Conservation (phyloP, 2,888 invertebrate species). For the Cheilosia pagana region DNA sequence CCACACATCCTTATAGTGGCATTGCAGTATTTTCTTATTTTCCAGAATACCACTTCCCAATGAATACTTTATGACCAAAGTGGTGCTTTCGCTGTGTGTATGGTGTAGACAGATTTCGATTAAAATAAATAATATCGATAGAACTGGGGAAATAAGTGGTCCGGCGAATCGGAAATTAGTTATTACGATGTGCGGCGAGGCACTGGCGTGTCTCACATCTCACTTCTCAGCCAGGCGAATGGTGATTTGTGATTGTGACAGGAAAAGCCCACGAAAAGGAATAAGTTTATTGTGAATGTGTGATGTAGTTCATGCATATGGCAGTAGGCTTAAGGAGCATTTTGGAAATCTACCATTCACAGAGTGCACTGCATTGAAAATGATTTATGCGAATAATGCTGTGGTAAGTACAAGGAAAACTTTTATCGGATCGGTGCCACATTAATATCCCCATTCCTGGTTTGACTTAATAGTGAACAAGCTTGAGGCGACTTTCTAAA, state of each 20-base stretch:
- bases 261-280: background rate
- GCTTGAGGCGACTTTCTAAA: too few relatives aligned
- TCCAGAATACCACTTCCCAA: conserved; percentile 18
- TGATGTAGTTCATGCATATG: background rate
- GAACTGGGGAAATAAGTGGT: conserved; percentile 31
- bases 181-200: conserved; percentile 5
- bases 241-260: conserved; percentile 10
- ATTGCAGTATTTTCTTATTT: conserved; percentile 20
- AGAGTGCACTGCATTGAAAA: background rate
- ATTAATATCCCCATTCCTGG: too few relatives aligned
- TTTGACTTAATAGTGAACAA: too few relatives aligned
- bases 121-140: conserved; percentile 49
- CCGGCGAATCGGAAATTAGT: conserved; percentile 50
- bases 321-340: too few relatives aligned
- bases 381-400: too few relatives aligned
- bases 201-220: background rate
- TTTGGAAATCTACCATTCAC: background rate
- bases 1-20: background rate
- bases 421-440: too few relatives aligned
- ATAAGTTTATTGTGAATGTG: background rate
- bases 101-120: conserved; percentile 39
- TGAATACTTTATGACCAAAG: conserved; percentile 31
- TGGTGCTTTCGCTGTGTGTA: background rate
- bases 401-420: too few relatives aligned
- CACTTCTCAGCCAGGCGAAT: conserved; percentile 1